These are phyloP conservation scores for Erpornis zantholeuca DNA, from an alignment of 2,113 vertebrate species.

Conservation along the genomic window DNA sequence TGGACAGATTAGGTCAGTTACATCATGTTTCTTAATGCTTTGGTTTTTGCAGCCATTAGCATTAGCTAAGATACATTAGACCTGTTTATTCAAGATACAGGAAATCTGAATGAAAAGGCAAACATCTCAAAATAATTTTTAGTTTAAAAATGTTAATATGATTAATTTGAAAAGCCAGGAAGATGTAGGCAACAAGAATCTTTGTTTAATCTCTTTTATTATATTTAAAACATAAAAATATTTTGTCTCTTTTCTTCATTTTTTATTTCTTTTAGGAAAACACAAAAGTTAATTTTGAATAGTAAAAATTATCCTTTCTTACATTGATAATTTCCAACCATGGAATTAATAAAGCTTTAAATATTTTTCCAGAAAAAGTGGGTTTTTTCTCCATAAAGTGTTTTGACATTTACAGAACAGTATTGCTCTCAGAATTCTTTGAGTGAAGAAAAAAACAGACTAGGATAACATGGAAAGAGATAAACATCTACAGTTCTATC, in stretches of 20 bases:
- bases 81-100: not conserved
- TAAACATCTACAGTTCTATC: not conserved
- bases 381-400: not conserved
- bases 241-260: not conserved
- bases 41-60: not conserved
- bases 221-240: not conserved
- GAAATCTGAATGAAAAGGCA: not conserved
- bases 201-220: not conserved
- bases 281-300: not conserved
- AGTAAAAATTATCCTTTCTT: not conserved
- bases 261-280: not conserved
- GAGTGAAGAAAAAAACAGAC: not conserved
- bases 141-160: not conserved
- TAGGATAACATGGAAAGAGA: not conserved
- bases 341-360: not conserved
- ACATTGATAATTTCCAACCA: not conserved
- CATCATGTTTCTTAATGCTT: not conserved
- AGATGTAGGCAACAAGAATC: not conserved
- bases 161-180: not conserved
- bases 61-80: not conserved
- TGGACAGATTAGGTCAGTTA: not conserved
- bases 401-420: not conserved
- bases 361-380: not conserved
- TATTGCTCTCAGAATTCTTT: not conserved
- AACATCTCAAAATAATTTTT: not conserved